A percentile compares a stretch with the other conserved stretches of the same genome.
Conservation (phyloP, 2,888 invertebrate species). For the Aleiodes leptofemur region DNA sequence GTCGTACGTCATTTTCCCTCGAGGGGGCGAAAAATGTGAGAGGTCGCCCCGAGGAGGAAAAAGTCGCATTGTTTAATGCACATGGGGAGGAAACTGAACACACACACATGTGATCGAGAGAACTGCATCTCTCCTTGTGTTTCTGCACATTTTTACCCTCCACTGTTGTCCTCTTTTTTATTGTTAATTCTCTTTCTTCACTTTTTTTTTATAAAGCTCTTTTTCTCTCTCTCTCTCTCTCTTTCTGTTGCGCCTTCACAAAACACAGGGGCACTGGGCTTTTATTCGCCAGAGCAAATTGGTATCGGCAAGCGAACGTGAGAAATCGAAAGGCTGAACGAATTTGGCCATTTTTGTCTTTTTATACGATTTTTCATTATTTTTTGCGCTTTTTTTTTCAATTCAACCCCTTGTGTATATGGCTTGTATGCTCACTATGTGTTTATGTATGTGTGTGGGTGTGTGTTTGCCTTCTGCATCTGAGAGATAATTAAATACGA, state of each 20-base stretch:
- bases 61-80: conserved; percentile 56
- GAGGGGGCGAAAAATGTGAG: conserved; percentile 9
- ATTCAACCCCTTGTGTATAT: conserved; percentile 25
- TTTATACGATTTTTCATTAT: conserved; percentile 14
- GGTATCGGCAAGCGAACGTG: conserved; percentile 42
- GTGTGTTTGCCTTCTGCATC: conserved; percentile 32
- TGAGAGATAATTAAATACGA: conserved; percentile 35
- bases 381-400: conserved; percentile 10
- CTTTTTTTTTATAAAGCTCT: conserved; percentile 25
- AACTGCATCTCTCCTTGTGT: conserved; percentile 52
- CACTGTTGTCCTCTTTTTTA: neutral
- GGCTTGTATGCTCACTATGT: neutral
- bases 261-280: conserved; percentile 23
- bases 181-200: conserved; percentile 18
- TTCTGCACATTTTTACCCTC: conserved; percentile 50
- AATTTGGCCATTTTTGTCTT: conserved; percentile 34
- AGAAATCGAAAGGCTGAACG: conserved; percentile 40
- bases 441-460: neutral
- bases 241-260: neutral
- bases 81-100: conserved; percentile 45
- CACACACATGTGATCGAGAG: conserved; percentile 35
- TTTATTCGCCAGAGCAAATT: conserved; percentile 40
- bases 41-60: conserved; percentile 46
- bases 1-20: conserved; percentile 55
- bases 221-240: conserved; percentile 1